Evolutionary conservation across 1,140 invertebrate species (phyloP).

Genomic region (Nasonia giraulti): DNA sequence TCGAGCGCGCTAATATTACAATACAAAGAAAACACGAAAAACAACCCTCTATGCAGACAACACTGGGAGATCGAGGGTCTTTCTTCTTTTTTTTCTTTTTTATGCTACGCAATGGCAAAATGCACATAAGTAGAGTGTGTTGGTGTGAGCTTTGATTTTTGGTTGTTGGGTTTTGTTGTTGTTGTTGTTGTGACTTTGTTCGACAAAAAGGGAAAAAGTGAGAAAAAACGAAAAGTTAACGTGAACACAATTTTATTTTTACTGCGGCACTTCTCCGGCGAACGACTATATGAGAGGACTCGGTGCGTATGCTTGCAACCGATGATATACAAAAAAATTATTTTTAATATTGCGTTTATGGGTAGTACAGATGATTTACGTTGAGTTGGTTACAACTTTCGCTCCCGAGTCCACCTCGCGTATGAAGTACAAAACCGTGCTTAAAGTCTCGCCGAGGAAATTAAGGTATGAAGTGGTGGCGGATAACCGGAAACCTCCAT

Average conservation of each 20-base stretch:
- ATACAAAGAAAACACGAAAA: background rate
- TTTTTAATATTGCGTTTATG: background rate
- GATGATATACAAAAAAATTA: background rate
- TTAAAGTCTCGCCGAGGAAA: constrained; percentile 16
- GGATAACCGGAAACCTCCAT: constrained; percentile 29
- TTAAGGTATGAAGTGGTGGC: constrained; percentile 11
- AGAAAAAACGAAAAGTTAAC: constrained; percentile 17
- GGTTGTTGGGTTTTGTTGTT: background rate
- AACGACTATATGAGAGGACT: constrained; percentile 1
- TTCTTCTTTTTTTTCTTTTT: background rate
- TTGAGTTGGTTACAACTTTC: background rate
- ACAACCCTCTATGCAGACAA: background rate
- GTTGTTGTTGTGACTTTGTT: background rate
- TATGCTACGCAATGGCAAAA: background rate
- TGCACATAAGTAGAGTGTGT: background rate
- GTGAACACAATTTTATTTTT: background rate
- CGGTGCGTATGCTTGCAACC: background rate
- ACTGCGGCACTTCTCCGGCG: constrained; percentile 9
- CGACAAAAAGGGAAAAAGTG: background rate
- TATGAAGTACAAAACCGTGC: background rate
- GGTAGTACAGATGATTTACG: too few species aligned
- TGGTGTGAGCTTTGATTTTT: background rate
- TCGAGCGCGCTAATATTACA: background rate
- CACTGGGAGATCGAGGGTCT: background rate
- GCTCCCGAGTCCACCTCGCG: background rate